Percentiles rank a stretch among this genome's conserved stretches.
Conservation (phyloP, 2,113 vertebrate species). For the Platycercus adscitus region DNA sequence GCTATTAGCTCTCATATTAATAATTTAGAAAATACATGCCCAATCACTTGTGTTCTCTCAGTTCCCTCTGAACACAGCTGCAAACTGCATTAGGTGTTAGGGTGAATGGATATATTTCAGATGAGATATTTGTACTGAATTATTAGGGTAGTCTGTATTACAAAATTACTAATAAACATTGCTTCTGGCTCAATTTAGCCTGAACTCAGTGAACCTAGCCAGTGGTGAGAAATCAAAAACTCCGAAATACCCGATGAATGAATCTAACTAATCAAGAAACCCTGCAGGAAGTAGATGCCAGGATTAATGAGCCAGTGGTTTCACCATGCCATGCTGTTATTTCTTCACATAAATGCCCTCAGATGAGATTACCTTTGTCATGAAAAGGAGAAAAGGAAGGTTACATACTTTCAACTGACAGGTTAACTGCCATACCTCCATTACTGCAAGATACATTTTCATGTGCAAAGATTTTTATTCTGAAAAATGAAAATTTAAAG, state of each 20-base stretch:
- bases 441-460: conserved; percentile 72
- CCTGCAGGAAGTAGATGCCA: conserved; percentile 81
- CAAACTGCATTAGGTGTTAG: conserved; percentile 68
- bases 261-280: conserved; percentile 81
- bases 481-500: conserved; percentile 73
- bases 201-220: conserved; percentile 80
- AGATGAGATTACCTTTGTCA: conserved; percentile 81
- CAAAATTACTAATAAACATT: conserved; percentile 84
- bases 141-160: conserved; percentile 80
- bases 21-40: conserved; percentile 77
- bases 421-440: conserved; percentile 73
- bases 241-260: conserved; percentile 76
- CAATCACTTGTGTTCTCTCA: conserved; percentile 66
- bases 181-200: conserved; percentile 81
- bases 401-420: conserved; percentile 78
- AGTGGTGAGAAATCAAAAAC: conserved; percentile 81
- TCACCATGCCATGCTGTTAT: conserved; percentile 79
- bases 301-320: conserved; percentile 81
- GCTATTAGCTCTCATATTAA: conserved; percentile 71
- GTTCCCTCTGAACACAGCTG: conserved; percentile 69
- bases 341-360: conserved; percentile 81
- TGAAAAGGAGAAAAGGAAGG: conserved; percentile 81
- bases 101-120: conserved; percentile 71
- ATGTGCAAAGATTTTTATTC: conserved; percentile 67
- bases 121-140: conserved; percentile 80